A percentile compares a stretch with the other conserved stretches of the same genome.
Conservation (phyloP, 2,113 vertebrate genomes). For the Crypturellus undulatus region DNA sequence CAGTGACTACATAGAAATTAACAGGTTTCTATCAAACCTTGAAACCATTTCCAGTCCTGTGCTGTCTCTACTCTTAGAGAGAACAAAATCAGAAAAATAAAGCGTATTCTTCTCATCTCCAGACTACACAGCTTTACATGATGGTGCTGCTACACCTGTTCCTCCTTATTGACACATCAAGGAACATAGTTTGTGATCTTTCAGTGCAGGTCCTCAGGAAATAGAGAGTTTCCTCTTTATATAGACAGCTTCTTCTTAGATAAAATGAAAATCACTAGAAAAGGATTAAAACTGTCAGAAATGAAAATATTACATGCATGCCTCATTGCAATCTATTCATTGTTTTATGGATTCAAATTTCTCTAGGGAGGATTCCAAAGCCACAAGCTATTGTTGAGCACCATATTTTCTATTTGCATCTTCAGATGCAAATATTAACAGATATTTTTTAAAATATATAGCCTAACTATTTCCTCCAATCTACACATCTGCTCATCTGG, state of each 20-base stretch:
- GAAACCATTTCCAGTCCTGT: not conserved
- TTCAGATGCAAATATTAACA: not conserved
- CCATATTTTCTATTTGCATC: not conserved
- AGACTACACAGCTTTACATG: not conserved
- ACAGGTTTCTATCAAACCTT: not conserved
- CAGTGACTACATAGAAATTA: not conserved
- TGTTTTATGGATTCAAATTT: not conserved
- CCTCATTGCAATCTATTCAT: not conserved
- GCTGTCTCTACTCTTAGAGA: not conserved
- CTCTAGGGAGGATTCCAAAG: not conserved
- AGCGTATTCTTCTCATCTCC: not conserved
- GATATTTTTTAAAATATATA: not conserved
- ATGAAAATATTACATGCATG: not conserved
- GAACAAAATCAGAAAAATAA: not conserved
- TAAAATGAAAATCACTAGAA: not conserved
- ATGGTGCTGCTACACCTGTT: not conserved
- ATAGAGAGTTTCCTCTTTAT: not conserved
- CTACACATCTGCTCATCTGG: not conserved
- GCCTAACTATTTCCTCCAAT: not conserved
- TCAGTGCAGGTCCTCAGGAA: not conserved
- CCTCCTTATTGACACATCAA: not conserved
- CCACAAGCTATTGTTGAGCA: not conserved
- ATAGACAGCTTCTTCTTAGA: not conserved
- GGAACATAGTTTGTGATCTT: not conserved
- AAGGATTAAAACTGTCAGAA: not conserved